Evolutionary conservation across 1,140 invertebrate species (phyloP).

Genomic region (Mactra quadrangularis): DNA sequence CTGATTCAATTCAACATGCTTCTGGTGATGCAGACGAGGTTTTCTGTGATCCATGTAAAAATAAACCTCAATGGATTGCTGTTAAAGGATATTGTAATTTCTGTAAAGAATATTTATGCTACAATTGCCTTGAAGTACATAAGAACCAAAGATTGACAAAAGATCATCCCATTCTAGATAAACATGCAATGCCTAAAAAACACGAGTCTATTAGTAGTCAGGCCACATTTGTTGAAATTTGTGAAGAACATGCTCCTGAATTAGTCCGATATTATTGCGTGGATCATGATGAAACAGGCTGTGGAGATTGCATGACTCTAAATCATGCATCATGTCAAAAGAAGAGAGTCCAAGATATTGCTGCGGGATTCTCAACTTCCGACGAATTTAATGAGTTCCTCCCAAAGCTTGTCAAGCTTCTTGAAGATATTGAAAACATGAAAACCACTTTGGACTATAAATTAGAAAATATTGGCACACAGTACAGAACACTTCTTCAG

Average conservation of each 20-base stretch:
- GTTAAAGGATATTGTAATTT: not conserved
- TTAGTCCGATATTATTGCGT: not conserved
- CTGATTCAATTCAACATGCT: not conserved
- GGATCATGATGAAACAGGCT: not conserved
- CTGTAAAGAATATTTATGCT: not conserved
- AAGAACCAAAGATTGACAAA: not conserved
- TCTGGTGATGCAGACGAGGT: not conserved
- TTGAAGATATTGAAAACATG: not conserved
- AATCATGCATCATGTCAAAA: not conserved
- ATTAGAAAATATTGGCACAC: not conserved
- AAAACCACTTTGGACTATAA: not conserved
- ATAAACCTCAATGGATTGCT: not conserved
- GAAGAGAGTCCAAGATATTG: not conserved
- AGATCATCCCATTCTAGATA: not conserved
- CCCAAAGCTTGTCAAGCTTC: not conserved
- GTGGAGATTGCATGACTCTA: not conserved
- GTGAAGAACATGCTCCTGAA: not conserved
- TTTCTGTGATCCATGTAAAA: not conserved
- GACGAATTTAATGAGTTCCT: not conserved
- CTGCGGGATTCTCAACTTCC: not conserved
- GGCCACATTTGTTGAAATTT: not conserved
- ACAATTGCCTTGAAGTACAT: not conserved
- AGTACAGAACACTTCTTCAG: not conserved
- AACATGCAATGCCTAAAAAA: not conserved
- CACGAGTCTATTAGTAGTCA: not conserved